Percentiles rank a stretch among this genome's conserved stretches.
Evolutionary conservation across 1,140 invertebrate genomes (phyloP).

Genomic region (Drosophila neocordata): DNA sequence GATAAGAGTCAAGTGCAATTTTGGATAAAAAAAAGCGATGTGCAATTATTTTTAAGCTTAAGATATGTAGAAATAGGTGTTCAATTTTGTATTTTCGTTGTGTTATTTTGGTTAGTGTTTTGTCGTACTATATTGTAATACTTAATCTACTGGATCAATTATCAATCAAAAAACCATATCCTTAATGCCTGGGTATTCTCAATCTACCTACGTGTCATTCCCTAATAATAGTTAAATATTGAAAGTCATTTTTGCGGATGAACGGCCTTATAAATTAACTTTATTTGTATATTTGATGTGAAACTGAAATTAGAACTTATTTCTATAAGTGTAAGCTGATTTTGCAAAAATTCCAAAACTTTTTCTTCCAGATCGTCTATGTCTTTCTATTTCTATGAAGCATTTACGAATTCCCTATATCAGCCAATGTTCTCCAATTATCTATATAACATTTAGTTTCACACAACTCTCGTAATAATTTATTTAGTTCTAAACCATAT

Average conservation of each 20-base stretch:
- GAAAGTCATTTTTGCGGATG: not conserved
- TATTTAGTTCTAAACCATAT: conserved; percentile 12
- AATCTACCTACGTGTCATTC: not conserved
- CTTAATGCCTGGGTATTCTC: not conserved
- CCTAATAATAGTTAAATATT: no score
- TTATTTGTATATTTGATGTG: not conserved
- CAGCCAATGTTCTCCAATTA: not conserved
- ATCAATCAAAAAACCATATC: not conserved
- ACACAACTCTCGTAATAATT: conserved; percentile 26
- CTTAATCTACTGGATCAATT: not conserved
- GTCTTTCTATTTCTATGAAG: not conserved
- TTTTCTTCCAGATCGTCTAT: not conserved
- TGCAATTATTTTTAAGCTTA: conserved; percentile 60
- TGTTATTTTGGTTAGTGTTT: not conserved
- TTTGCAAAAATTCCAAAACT: no score
- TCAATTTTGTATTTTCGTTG: not conserved
- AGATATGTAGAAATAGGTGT: conserved; percentile 1
- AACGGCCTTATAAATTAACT: not conserved
- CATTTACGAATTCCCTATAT: not conserved
- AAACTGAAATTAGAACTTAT: not conserved
- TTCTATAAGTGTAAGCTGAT: no score
- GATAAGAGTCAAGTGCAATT: conserved; percentile 73
- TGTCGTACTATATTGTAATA: not conserved
- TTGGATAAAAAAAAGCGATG: conserved; percentile 43
- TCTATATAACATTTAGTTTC: not conserved